phyloP scores from a whole-genome alignment of 2,888 invertebrate species.

The Archaeoteleia sp. region DNA sequence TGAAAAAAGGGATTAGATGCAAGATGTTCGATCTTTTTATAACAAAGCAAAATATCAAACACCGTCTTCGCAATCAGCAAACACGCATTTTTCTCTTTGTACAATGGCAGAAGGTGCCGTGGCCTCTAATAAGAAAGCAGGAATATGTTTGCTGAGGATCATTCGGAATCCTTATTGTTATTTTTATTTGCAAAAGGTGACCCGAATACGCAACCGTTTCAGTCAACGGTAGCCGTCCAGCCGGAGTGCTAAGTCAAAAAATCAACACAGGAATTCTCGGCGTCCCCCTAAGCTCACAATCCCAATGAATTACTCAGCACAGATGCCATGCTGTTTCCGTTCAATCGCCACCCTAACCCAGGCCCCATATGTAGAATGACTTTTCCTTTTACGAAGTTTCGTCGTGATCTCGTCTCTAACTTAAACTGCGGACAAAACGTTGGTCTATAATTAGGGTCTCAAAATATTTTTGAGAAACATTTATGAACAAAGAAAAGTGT shows the following conservation, averaged over 20 bases:
- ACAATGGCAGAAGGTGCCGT: no score
- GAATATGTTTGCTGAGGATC: conserved; percentile 28
- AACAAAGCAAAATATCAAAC: conserved; percentile 19
- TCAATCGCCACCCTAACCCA: no score
- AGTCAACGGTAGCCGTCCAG: conserved; percentile 35
- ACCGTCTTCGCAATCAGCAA: conserved; percentile 43
- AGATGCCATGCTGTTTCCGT: conserved; percentile 22
- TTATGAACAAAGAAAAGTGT: no score
- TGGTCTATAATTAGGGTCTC: conserved; percentile 19
- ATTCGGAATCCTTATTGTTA: neutral
- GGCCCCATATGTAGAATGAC: no score
- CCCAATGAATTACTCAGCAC: conserved; percentile 11
- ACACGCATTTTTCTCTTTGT: conserved; percentile 32
- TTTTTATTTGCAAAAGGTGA: conserved; percentile 16
- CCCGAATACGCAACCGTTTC: conserved; percentile 17
- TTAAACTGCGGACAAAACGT: conserved; percentile 7
- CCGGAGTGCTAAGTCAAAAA: conserved; percentile 43
- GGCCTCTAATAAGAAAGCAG: neutral
- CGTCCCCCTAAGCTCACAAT: conserved; percentile 14
- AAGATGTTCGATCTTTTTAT: no score
- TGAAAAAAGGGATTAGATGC: no score
- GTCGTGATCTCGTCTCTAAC: neutral
- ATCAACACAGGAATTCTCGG: conserved; percentile 31
- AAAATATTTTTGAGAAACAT: neutral
- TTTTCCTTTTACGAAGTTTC: neutral